Evolutionary conservation across 2,113 vertebrate species (phyloP).

Genomic region (Menidia beryllina): DNA sequence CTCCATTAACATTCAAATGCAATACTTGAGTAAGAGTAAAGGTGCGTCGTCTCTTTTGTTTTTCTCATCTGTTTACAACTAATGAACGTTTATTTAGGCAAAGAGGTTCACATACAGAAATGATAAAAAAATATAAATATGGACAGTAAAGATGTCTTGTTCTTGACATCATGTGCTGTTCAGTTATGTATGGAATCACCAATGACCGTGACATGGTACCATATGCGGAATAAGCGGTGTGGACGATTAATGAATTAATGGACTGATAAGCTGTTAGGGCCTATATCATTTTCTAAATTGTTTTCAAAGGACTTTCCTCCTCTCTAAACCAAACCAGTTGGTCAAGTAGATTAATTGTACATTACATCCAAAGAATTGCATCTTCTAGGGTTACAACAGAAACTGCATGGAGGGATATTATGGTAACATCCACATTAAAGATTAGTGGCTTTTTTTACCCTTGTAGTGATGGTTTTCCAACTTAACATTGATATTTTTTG

Average conservation of each 20-base stretch:
- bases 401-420: no score
- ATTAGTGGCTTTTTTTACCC: no score
- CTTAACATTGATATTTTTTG: no score
- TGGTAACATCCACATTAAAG: no score
- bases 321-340: no score
- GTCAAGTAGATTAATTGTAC: no score
- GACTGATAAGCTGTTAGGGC: no score
- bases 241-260: no score
- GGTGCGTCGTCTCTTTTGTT: constrained; percentile 48
- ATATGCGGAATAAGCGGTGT: no score
- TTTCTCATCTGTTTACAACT: constrained; percentile 53
- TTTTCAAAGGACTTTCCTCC: neutral
- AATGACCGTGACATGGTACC: no score
- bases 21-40: constrained; percentile 38
- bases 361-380: neutral
- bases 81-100: constrained; percentile 27
- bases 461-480: no score
- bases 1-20: constrained; percentile 72
- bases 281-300: neutral
- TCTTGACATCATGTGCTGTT: neutral
- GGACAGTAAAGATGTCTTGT: neutral
- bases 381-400: no score
- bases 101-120: neutral
- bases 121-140: neutral
- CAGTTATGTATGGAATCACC: neutral